Conservation (phyloP, 2,113 vertebrate species). For the Microcebus griseorufus region DNA sequence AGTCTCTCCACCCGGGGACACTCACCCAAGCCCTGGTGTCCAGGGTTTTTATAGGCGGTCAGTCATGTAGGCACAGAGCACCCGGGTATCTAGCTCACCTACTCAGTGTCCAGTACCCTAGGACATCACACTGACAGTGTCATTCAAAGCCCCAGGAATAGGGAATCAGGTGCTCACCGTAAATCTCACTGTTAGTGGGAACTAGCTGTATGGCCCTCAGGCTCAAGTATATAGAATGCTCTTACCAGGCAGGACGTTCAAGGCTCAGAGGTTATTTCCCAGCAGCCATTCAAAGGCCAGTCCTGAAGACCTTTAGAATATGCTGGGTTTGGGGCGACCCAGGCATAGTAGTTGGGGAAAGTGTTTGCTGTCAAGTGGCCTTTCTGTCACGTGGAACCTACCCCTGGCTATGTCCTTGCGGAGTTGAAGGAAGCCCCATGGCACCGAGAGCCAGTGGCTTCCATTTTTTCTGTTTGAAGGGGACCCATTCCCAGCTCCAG, state of each 20-base stretch:
- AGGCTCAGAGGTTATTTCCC: not conserved
- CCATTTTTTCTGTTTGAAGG: not conserved
- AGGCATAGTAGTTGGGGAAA: not conserved
- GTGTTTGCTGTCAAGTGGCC: not conserved
- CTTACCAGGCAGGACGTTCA: too few relatives aligned
- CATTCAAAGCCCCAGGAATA: not conserved
- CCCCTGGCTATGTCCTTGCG: not conserved
- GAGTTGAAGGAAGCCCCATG: not conserved
- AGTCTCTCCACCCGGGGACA: not conserved
- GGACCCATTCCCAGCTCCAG: too few relatives aligned
- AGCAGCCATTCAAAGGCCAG: not conserved
- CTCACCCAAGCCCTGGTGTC: not conserved
- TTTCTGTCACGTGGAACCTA: fast-evolving
- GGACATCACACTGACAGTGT: fast-evolving
- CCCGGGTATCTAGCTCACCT: fast-evolving
- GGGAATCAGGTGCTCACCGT: not conserved
- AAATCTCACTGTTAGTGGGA: not conserved
- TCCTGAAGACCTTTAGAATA: not conserved
- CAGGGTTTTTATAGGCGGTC: not conserved
- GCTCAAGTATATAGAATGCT: not conserved
- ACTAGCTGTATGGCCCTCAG: not conserved
- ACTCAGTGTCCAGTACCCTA: not conserved
- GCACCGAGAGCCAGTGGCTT: not conserved
- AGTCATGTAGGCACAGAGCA: fast-evolving
- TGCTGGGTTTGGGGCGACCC: not conserved